phyloP scores from a whole-genome alignment of 2,888 invertebrate genomes.

The Tachina lurida region DNA sequence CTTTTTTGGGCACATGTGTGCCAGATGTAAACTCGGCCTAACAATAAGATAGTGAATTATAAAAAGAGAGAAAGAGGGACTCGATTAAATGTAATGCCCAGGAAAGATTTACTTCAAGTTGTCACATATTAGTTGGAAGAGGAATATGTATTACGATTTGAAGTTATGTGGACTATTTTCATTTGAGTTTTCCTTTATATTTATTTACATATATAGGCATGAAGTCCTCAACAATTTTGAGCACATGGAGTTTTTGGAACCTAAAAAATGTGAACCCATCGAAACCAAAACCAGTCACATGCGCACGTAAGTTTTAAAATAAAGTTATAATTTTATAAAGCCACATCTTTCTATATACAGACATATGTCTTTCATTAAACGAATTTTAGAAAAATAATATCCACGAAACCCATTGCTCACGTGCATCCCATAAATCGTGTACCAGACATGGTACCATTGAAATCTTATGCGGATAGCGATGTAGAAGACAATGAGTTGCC shows the following conservation, averaged over 20 bases:
- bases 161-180: no score
- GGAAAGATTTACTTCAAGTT: no score
- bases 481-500: conserved; percentile 70
- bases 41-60: no score
- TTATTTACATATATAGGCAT: conserved; percentile 69
- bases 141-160: no score
- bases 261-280: conserved; percentile 74
- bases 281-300: conserved; percentile 76
- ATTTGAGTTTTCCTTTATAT: not conserved
- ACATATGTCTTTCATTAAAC: not conserved
- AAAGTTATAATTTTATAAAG: not conserved
- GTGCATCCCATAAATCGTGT: conserved; percentile 72
- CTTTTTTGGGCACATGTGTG: no score
- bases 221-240: conserved; percentile 76
- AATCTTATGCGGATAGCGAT: conserved; percentile 74
- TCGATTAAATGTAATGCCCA: no score
- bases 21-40: no score
- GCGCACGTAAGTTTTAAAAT: conserved; percentile 75
- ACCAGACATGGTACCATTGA: conserved; percentile 71
- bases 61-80: no score
- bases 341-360: not conserved
- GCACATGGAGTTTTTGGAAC: conserved; percentile 74
- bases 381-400: conserved; percentile 73
- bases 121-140: no score
- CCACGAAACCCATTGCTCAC: conserved; percentile 69